These are phyloP conservation scores for Drosophila sp. DNA, from an alignment of 1,140 invertebrate genomes.

Conservation along the genomic window DNA sequence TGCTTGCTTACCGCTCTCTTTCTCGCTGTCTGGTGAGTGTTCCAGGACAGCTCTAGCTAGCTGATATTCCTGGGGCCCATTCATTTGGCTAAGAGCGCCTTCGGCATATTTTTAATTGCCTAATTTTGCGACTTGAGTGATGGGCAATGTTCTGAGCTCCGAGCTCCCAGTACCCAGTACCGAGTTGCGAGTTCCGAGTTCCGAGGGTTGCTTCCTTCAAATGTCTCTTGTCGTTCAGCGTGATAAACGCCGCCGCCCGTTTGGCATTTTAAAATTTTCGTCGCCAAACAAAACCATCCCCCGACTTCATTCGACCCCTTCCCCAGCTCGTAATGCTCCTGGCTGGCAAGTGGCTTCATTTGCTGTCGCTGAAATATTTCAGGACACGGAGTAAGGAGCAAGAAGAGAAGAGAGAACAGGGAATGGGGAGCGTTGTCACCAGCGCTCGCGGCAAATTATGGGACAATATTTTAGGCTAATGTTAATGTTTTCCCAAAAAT, in stretches of 20 bases:
- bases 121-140: slow-evolving; percentile 84
- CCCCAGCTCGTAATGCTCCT: background rate
- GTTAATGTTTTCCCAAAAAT: slow-evolving; percentile 84
- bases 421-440: slow-evolving; percentile 72
- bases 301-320: background rate
- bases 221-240: slow-evolving; percentile 59
- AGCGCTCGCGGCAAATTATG: slow-evolving; percentile 83
- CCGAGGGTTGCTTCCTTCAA: slow-evolving; percentile 55
- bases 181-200: slow-evolving; percentile 9
- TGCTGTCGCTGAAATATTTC: slow-evolving; percentile 74
- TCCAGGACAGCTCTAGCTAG: too few relatives aligned
- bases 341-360: slow-evolving; percentile 80
- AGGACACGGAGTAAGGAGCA: slow-evolving; percentile 33
- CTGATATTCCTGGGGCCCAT: slow-evolving; percentile 38
- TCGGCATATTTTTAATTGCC: slow-evolving; percentile 85
- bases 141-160: slow-evolving; percentile 52
- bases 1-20: too few relatives aligned
- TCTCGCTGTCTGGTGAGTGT: slow-evolving; percentile 23
- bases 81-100: slow-evolving; percentile 72
- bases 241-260: slow-evolving; percentile 74
- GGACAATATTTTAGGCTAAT: slow-evolving; percentile 84
- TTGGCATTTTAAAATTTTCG: slow-evolving; percentile 81
- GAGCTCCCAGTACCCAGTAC: slow-evolving; percentile 7
- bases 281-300: slow-evolving; percentile 60
- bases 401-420: background rate